A percentile compares a stretch with the other conserved stretches of the same genome.
These are phyloP conservation scores for Clarias platycephalus DNA, from an alignment of 2,797 vertebrate genomes.

Conservation along the genomic window DNA sequence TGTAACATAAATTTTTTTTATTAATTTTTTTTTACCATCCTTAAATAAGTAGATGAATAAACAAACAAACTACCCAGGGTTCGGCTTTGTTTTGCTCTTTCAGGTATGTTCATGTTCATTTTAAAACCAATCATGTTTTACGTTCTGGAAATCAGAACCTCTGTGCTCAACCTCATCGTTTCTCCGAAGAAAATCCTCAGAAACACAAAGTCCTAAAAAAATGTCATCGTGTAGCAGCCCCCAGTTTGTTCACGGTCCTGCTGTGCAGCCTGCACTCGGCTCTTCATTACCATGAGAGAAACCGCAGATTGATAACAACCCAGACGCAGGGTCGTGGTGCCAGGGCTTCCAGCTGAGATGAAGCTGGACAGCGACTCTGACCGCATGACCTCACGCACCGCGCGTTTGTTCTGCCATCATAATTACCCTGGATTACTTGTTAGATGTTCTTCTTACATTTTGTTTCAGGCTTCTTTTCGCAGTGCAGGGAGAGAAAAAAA, in stretches of 20 bases:
- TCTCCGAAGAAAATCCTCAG: neutral
- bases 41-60: too few species aligned
- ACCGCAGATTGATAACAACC: neutral
- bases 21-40: too few species aligned
- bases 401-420: neutral
- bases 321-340: neutral
- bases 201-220: neutral
- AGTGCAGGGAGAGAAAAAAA: neutral
- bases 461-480: neutral
- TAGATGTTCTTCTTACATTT: neutral
- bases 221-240: neutral
- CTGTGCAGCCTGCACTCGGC: neutral
- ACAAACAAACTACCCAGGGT: neutral
- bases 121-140: neutral
- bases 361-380: neutral
- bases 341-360: constrained; percentile 7
- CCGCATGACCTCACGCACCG: neutral
- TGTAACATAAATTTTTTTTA: too few species aligned
- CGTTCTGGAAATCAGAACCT: neutral
- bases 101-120: neutral
- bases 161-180: neutral
- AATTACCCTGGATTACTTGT: constrained; percentile 5
- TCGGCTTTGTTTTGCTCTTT: neutral
- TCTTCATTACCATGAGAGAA: neutral
- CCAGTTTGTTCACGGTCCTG: neutral